These are phyloP conservation scores for Ptilorrhoa leucosticta DNA, from an alignment of 2,113 vertebrate genomes.

Conservation along the genomic window DNA sequence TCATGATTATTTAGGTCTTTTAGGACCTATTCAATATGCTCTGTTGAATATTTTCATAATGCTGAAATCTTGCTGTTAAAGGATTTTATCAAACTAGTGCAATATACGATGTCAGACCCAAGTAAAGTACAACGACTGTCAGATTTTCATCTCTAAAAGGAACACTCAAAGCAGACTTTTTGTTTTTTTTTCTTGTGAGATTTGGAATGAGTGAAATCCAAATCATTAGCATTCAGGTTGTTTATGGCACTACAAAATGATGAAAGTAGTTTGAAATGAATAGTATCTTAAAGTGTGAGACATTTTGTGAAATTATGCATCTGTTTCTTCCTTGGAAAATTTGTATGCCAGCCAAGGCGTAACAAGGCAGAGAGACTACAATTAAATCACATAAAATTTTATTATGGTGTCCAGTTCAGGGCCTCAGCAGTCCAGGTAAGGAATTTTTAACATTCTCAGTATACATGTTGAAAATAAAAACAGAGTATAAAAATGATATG, in stretches of 20 bases:
- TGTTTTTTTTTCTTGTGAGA: not conserved
- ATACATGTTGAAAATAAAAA: not conserved
- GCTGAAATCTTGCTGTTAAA: not conserved
- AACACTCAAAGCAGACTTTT: not conserved
- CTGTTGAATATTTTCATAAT: not conserved
- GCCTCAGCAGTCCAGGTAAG: not conserved
- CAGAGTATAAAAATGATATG: not conserved
- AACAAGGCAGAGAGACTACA: not conserved
- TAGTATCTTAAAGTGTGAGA: slow-evolving; percentile 38
- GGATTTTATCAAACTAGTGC: not conserved
- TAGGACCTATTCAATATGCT: not conserved
- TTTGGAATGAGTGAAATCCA: not conserved
- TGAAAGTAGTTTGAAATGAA: slow-evolving; percentile 14
- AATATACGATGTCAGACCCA: not conserved
- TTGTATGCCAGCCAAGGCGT: not conserved
- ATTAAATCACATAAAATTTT: not conserved
- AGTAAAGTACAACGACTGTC: not conserved
- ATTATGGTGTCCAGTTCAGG: not conserved
- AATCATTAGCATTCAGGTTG: slow-evolving; percentile 45
- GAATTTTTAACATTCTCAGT: not conserved
- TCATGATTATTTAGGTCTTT: not conserved
- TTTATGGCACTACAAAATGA: slow-evolving; percentile 37
- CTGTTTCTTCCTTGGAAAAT: slow-evolving; percentile 41
- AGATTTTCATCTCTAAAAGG: not conserved
- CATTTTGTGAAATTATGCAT: slow-evolving; percentile 42